phyloP scores from a whole-genome alignment of 2,888 invertebrate species.

The Amphipoea lucens region DNA sequence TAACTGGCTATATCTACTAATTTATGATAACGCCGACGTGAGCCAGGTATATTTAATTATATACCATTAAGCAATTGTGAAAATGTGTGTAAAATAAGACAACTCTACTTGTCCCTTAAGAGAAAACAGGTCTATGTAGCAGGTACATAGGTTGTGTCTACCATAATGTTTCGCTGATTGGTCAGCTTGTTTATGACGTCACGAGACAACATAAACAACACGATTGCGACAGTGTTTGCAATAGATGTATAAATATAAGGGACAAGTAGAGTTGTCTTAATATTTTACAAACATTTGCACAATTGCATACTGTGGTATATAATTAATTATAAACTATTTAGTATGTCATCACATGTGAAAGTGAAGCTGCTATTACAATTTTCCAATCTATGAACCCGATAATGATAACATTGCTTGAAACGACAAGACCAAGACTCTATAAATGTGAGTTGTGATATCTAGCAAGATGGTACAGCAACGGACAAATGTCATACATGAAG shows the following conservation, averaged over 20 bases:
- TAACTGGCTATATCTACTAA: slow-evolving; percentile 22
- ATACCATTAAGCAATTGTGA: background rate
- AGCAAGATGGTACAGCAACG: background rate
- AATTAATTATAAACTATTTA: background rate
- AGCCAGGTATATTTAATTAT: background rate
- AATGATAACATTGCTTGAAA: background rate
- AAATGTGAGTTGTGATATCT: slow-evolving; percentile 11
- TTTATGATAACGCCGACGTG: slow-evolving; percentile 21
- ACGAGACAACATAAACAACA: slow-evolving; percentile 20
- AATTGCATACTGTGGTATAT: background rate
- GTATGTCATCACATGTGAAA: background rate
- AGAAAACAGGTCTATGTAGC: background rate
- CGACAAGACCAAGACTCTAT: slow-evolving; percentile 11
- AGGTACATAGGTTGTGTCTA: background rate
- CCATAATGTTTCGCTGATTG: slow-evolving; percentile 24
- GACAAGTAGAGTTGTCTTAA: background rate
- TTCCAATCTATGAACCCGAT: background rate
- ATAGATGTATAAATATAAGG: slow-evolving; percentile 21
- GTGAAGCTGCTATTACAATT: no score
- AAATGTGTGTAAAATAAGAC: background rate
- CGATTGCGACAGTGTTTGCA: slow-evolving; percentile 32
- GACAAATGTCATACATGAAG: slow-evolving; percentile 21
- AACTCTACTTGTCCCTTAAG: background rate
- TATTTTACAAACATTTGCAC: background rate
- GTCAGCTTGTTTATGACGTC: slow-evolving; percentile 31